A percentile compares a stretch with the other conserved stretches of the same genome.
Conservation (phyloP, 2,888 invertebrate genomes). For the Archaeoteleia sp. region DNA sequence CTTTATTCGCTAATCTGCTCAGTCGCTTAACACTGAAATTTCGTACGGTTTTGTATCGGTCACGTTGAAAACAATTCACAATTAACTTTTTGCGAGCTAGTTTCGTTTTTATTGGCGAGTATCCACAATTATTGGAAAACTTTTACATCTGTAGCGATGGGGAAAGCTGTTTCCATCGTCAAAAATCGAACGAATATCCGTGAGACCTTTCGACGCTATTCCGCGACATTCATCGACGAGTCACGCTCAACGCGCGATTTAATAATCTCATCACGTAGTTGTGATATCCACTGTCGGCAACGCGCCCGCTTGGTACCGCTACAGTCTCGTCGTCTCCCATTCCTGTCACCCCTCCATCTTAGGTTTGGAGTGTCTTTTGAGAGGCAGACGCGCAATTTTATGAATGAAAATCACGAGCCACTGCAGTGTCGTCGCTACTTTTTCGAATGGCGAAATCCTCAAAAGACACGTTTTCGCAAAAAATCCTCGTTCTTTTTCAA, state of each 20-base stretch:
- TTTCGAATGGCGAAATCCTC: conserved; percentile 29
- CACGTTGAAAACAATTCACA: conserved; percentile 28
- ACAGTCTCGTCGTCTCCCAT: conserved; percentile 27
- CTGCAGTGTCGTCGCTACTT: conserved; percentile 40
- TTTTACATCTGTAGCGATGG: conserved; percentile 41
- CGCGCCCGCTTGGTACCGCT: conserved; percentile 11
- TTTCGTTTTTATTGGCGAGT: conserved; percentile 45
- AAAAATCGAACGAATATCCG: conserved; percentile 46
- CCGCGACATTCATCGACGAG: conserved; percentile 49
- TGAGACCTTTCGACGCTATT: conserved; percentile 50
- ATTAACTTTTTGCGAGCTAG: conserved; percentile 39
- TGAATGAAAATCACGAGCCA: conserved; percentile 49
- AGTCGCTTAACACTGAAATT: conserved; percentile 46
- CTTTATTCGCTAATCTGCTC: conserved; percentile 45
- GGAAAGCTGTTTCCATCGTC: conserved; percentile 41
- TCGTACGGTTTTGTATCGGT: conserved; percentile 27
- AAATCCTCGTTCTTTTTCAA: conserved; percentile 30
- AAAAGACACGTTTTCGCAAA: conserved; percentile 28
- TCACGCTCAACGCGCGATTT: conserved; percentile 45
- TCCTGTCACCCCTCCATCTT: conserved; percentile 22
- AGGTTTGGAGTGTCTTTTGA: conserved; percentile 39
- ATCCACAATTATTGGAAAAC: conserved; percentile 51
- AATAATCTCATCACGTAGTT: conserved; percentile 54
- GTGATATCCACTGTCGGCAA: conserved; percentile 46
- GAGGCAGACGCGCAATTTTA: conserved; percentile 44